Conservation (phyloP, 2,113 vertebrate species). For the Heterotis niloticus region DNA sequence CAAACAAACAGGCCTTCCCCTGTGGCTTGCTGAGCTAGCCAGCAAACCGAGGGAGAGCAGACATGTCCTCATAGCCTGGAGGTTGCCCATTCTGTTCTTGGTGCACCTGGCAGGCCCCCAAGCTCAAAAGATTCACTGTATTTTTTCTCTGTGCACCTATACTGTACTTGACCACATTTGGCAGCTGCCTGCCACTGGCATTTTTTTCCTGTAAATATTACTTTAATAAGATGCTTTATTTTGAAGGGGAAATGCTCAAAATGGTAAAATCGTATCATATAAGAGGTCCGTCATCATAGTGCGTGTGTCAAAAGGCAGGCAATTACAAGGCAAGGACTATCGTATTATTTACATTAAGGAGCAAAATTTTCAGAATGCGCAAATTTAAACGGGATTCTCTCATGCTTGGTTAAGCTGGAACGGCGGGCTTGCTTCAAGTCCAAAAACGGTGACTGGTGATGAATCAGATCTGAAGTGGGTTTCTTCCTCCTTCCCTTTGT, state of each 20-base stretch:
- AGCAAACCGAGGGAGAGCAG: not conserved
- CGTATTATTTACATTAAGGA: conserved; percentile 23
- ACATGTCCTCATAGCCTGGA: conserved; percentile 14
- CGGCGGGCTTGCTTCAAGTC: conserved; percentile 14
- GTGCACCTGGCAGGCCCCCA: not conserved
- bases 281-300: conserved; percentile 27
- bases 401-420: conserved; percentile 39
- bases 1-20: conserved; percentile 29
- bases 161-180: not conserved
- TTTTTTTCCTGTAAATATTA: conserved; percentile 38
- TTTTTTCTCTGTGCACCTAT: conserved; percentile 1
- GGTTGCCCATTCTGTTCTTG: not conserved
- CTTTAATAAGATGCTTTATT: conserved; percentile 34
- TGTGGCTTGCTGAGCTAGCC: conserved; percentile 20
- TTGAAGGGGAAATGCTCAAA: conserved; percentile 34
- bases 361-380: conserved; percentile 14
- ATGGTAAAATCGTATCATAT: conserved; percentile 36
- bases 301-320: not conserved
- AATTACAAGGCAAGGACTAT: not conserved
- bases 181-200: not conserved
- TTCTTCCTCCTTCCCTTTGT: conserved; percentile 33
- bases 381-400: conserved; percentile 37
- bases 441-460: conserved; percentile 33
- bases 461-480: conserved; percentile 38
- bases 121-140: not conserved